Conservation (phyloP, 2,888 invertebrate species). For the Leptura quadrifasciata region DNA sequence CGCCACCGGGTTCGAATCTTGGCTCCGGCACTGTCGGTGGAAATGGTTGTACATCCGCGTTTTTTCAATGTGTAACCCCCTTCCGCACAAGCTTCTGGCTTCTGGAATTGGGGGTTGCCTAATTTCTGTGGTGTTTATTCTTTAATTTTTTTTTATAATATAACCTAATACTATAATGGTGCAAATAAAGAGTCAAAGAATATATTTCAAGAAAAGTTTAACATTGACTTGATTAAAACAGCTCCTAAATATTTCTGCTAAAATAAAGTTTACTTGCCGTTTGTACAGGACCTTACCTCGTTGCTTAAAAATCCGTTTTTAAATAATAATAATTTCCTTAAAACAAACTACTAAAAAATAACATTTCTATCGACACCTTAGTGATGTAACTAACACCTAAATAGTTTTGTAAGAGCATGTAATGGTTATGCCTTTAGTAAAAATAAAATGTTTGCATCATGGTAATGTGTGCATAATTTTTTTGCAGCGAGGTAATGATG, state of each 20-base stretch:
- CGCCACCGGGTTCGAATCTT: too few relatives aligned
- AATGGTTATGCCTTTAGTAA: slow-evolving; percentile 51
- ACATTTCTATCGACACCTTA: slow-evolving; percentile 8
- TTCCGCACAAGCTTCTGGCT: too few relatives aligned
- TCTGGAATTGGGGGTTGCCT: too few relatives aligned
- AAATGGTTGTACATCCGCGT: too few relatives aligned
- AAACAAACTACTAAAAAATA: slow-evolving; percentile 37
- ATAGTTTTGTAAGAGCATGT: slow-evolving; percentile 48
- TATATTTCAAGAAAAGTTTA: not conserved
- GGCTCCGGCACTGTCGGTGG: too few relatives aligned
- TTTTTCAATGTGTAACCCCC: too few relatives aligned
- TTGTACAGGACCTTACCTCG: slow-evolving; percentile 51
- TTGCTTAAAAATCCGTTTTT: slow-evolving; percentile 52
- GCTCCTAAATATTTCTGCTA: not conserved
- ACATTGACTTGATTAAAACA: not conserved
- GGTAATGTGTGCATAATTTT: slow-evolving; percentile 53
- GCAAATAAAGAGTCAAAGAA: too few relatives aligned
- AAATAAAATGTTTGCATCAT: slow-evolving; percentile 47
- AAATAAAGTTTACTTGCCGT: slow-evolving; percentile 27
- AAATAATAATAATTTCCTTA: slow-evolving; percentile 16
- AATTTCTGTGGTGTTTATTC: too few relatives aligned
- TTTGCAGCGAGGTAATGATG: slow-evolving; percentile 60
- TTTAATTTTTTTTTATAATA: too few relatives aligned
- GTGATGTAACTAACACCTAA: not conserved
- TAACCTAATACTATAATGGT: too few relatives aligned